Conservation (phyloP, 1,140 invertebrate species). For the Drosophila pectinifera region DNA sequence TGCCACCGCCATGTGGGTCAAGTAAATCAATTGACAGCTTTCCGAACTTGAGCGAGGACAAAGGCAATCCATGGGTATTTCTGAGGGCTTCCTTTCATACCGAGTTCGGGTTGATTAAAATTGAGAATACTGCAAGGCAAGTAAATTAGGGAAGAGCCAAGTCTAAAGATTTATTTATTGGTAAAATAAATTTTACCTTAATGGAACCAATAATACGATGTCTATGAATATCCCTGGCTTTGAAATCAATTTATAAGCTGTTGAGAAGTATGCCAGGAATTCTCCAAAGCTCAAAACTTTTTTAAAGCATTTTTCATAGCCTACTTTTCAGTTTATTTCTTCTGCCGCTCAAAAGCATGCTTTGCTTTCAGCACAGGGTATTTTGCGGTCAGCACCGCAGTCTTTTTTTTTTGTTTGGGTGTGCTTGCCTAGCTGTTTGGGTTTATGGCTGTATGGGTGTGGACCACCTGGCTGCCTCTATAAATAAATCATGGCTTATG, state of each 20-base stretch:
- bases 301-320: too few species aligned
- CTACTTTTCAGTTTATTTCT: too few species aligned
- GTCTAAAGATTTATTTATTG: too few species aligned
- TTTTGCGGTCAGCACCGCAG: background rate
- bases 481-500: conserved; percentile 75
- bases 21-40: conserved; percentile 78
- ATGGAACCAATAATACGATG: too few species aligned
- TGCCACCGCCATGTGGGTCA: conserved; percentile 62
- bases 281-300: too few species aligned
- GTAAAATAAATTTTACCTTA: too few species aligned
- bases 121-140: background rate
- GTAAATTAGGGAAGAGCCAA: too few species aligned
- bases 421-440: background rate
- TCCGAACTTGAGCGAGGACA: conserved; percentile 59
- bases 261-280: too few species aligned
- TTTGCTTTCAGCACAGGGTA: background rate
- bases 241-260: too few species aligned
- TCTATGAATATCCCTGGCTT: too few species aligned
- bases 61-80: conserved; percentile 18
- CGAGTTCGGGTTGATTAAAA: background rate
- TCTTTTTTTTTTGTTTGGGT: background rate
- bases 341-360: too few species aligned
- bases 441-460: conserved; percentile 9
- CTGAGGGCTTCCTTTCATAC: conserved; percentile 1
- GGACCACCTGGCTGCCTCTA: conserved; percentile 62